Conservation (phyloP, 1,140 invertebrate species). For the Onthophagus taurus region DNA sequence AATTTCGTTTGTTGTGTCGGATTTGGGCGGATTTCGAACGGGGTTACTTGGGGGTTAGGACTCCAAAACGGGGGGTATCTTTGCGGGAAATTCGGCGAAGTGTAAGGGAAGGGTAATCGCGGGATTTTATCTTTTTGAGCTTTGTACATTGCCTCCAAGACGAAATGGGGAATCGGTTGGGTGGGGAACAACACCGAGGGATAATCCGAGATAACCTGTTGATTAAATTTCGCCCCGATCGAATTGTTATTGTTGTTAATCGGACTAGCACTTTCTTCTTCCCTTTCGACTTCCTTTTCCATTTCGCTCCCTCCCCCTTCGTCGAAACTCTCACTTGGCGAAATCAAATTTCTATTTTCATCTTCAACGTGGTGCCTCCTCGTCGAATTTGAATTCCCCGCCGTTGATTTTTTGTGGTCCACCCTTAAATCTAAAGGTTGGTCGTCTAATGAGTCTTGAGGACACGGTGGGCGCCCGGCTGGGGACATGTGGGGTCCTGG, state of each 20-base stretch:
- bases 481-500: slow-evolving; percentile 45
- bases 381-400: slow-evolving; percentile 32
- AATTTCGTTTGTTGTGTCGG: slow-evolving; percentile 39
- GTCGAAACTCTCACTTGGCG: slow-evolving; percentile 42
- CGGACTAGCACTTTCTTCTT: slow-evolving; percentile 18
- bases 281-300: slow-evolving; percentile 18
- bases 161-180: slow-evolving; percentile 53
- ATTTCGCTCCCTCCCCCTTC: slow-evolving; percentile 28
- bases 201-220: slow-evolving; percentile 37
- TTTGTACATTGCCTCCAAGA: slow-evolving; percentile 62
- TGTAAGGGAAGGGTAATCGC: slow-evolving; percentile 40
- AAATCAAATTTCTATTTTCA: slow-evolving; percentile 65
- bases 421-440: slow-evolving; percentile 75
- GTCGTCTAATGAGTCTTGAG: slow-evolving; percentile 45
- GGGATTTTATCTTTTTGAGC: slow-evolving; percentile 43
- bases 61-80: slow-evolving; percentile 36
- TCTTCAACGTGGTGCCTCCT: slow-evolving; percentile 45
- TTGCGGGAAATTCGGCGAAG: slow-evolving; percentile 37
- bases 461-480: slow-evolving; percentile 40
- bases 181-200: slow-evolving; percentile 51
- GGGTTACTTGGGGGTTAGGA: slow-evolving; percentile 40
- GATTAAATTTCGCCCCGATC: slow-evolving; percentile 25
- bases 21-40: slow-evolving; percentile 40
- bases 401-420: slow-evolving; percentile 58
- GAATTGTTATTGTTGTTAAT: slow-evolving; percentile 16